Conservation (phyloP, 2,113 vertebrate genomes). For the Empidonax traillii region DNA sequence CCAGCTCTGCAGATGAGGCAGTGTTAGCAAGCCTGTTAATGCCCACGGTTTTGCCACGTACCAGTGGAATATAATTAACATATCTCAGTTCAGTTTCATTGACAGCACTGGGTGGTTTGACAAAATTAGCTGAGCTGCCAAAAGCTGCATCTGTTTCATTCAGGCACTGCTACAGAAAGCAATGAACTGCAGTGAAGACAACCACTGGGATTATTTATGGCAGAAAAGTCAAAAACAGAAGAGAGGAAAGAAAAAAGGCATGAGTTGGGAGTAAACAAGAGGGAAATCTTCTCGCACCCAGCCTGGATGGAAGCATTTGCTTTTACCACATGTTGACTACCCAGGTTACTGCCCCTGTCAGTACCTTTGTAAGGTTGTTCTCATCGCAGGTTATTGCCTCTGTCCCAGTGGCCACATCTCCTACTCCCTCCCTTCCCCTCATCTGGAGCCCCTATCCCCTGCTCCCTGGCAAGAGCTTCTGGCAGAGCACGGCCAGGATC, state of each 20-base stretch:
- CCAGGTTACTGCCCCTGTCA: neutral
- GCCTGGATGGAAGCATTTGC: accelerated
- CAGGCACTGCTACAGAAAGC: neutral
- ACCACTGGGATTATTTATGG: neutral
- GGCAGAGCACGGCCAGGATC: neutral
- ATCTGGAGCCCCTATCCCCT: neutral
- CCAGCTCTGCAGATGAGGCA: neutral
- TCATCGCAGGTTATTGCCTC: neutral
- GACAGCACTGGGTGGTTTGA: neutral
- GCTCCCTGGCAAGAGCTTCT: accelerated
- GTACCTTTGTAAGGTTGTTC: neutral
- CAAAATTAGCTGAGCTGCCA: slow-evolving; percentile 17
- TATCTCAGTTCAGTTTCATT: slow-evolving; percentile 17
- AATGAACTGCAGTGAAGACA: neutral
- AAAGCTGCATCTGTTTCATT: slow-evolving; percentile 42
- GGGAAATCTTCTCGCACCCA: neutral
- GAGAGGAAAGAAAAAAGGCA: neutral
- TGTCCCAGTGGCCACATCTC: accelerated
- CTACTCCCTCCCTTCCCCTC: neutral
- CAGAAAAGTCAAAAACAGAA: slow-evolving; percentile 1
- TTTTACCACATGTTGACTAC: accelerated
- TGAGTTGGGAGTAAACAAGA: neutral
- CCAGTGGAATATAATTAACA: slow-evolving; percentile 15
- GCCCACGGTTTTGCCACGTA: neutral
- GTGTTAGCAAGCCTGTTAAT: neutral